Base-by-base conservation (phyloP, 2,888 invertebrate genomes). In the Mesoligia furuncula region DNA sequence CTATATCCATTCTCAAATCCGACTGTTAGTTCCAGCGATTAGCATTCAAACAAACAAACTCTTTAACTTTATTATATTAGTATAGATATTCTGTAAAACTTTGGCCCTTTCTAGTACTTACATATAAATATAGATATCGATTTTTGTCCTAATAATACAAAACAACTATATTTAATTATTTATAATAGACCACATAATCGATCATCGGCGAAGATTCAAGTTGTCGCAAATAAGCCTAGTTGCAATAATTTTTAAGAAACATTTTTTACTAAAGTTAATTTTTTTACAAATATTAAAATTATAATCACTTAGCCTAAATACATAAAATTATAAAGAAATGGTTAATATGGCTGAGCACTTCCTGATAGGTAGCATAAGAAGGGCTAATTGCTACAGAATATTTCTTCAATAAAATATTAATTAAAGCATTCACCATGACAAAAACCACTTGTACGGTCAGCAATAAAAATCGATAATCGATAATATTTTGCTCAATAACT, bases 371-470 rank as follows among this genome's bases (percentile, higher is more conserved):
- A 20, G 13, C n/a, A n/a, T n/a, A n/a, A 59, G 4, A 27, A 67
- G 48, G 15, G 62, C 39, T 83, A 69, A 31, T 9, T 65, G 68
- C 27, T 83, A 59, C 27, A 45, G 9, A 36, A 65, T 48, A 76
- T 80, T 57, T 4, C n/a, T 57, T 48, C 24, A 27, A 61, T n/a
- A 54, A 61, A 67, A 78, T 66, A 80, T 67, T 67, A 72, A 84
- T 84, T 84, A 84, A 79, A 84, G 79, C 80, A 84, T 79, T 79
- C 61, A 79, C 57, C 71, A 72, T 57, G 17, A 62, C 17, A 39
- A 70, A 76, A 71, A 5, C 7, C 27, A 48, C 27, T 39, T 82
- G 24, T 54, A 45, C 2, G 31, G 31, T 31, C 31, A 31, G 31
- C 31, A 31, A 31, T 4, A 31, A 31, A 31, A 31, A n/a, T n/a